Base-by-base conservation (phyloP, 2,888 invertebrate genomes). In the Perithous albicinctus region DNA sequence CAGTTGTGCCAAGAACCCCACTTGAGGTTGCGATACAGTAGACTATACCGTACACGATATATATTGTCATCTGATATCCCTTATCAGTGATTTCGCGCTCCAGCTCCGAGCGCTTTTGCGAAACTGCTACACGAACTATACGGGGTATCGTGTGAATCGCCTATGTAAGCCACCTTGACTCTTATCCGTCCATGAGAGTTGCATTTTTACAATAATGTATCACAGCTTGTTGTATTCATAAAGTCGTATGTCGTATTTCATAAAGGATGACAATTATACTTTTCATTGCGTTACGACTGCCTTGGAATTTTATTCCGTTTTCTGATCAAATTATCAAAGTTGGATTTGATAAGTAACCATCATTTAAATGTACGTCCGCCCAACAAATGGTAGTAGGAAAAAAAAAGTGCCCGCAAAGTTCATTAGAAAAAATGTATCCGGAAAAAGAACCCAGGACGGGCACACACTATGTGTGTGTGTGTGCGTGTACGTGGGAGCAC, bases 31-130 rank as follows among this genome's bases (percentile, higher is more conserved):
- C 20, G 23, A 48, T 26, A 10, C n/a, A 23, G 43, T 29, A 3
- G 18, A 48, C 32, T 32, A n/a, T n/a, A 35, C 67, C 12, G 67
- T 35, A n/a, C 38, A 8, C 66, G 46, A 51, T 48, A n/a, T 51
- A 29, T 32, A 73, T 48, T 38, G 69, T 69, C 48, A 69, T 74
- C 41, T 35, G 79, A 79, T 74, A 67, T 35, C 43, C 12, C 54
- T 79, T 79, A 79, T 79, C 74, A 69, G 51, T 18, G 18, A 54
- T 38, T 73, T 56, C 23, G 35, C 46, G 66, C 51, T 73, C 41
- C 54, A n/a, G 66, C 59, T 48, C 35, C 20, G 51, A 10, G 51
- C 23, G 4, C 43, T 46, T 26, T 29, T n/a, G 46, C 66, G 10
- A 43, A 46, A 18, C 7, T 46, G 66, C 66, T 32, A 46, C 10